Evolutionary conservation across 2,888 invertebrate genomes (phyloP).

Genomic region (Axea sp.): DNA sequence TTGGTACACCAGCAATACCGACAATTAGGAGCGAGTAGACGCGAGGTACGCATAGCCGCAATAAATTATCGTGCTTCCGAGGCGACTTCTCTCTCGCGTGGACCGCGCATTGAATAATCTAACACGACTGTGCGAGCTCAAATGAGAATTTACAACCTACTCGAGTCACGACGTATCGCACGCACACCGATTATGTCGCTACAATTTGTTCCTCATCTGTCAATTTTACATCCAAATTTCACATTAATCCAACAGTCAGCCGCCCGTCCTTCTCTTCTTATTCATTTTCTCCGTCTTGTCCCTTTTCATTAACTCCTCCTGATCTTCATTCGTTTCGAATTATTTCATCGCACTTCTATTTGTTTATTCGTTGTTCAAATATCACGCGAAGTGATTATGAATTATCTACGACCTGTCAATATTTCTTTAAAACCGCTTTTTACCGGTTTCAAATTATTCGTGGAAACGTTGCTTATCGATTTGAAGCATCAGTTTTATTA

Average conservation of each 20-base stretch:
- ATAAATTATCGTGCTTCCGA: conserved; percentile 41
- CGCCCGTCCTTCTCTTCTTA: too few species aligned
- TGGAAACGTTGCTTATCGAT: too few species aligned
- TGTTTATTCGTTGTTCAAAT: too few species aligned
- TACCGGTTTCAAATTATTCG: too few species aligned
- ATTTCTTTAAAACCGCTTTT: too few species aligned
- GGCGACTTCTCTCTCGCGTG: conserved; percentile 27
- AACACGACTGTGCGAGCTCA: conserved; percentile 37
- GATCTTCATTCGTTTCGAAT: too few species aligned
- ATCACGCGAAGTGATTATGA: too few species aligned
- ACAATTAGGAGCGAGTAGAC: conserved; percentile 10
- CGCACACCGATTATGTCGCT: conserved; percentile 26
- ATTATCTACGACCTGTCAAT: too few species aligned
- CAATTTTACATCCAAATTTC: conserved; percentile 23
- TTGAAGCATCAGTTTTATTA: too few species aligned
- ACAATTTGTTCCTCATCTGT: conserved; percentile 43
- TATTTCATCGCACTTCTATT: too few species aligned
- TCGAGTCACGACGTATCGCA: conserved; percentile 28
- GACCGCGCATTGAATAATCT: conserved; percentile 35
- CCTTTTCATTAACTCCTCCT: too few species aligned
- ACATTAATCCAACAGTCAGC: not conserved
- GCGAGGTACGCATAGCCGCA: conserved; percentile 10
- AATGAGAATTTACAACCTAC: conserved; percentile 45
- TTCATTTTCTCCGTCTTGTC: too few species aligned
- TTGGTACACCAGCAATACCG: conserved; percentile 1